These are phyloP conservation scores for Dicerorhinus sumatrensis DNA, from an alignment of 2,113 vertebrate genomes.

Conservation along the genomic window DNA sequence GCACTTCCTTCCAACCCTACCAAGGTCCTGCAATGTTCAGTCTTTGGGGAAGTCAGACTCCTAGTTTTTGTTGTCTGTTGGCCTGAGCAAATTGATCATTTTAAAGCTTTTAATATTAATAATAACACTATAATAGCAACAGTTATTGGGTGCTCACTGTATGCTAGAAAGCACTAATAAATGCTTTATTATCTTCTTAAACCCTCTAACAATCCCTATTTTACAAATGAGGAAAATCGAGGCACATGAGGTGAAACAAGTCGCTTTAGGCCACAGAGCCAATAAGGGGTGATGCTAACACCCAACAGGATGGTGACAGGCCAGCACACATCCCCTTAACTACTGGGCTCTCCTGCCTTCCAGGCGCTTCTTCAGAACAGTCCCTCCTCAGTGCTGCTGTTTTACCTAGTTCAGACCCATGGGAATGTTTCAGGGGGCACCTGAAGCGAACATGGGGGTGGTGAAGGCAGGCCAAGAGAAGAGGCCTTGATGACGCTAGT, in stretches of 20 bases:
- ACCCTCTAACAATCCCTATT: not conserved
- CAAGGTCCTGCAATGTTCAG: not conserved
- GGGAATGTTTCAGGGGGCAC: not conserved
- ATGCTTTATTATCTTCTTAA: not conserved
- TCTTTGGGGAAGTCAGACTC: not conserved
- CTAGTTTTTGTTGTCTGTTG: not conserved
- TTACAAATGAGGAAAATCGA: not conserved
- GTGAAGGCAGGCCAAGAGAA: not conserved
- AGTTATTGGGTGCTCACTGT: not conserved
- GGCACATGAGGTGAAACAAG: not conserved
- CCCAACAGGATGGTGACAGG: not conserved
- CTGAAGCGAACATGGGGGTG: not conserved
- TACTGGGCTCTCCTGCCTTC: not conserved
- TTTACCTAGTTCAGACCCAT: not conserved
- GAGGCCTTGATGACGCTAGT: not conserved
- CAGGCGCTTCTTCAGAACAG: not conserved
- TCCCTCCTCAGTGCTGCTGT: not conserved
- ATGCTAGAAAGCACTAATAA: not conserved
- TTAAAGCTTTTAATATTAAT: not conserved
- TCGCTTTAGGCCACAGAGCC: not conserved
- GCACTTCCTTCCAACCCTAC: not conserved
- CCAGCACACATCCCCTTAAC: accelerated
- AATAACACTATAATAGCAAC: not conserved
- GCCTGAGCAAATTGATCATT: not conserved
- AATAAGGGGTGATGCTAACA: not conserved